Evolutionary conservation across 2,797 vertebrate genomes (phyloP), one percentile per base, ranked within the genome.

Genomic region (Enteromius treurensis): DNA sequence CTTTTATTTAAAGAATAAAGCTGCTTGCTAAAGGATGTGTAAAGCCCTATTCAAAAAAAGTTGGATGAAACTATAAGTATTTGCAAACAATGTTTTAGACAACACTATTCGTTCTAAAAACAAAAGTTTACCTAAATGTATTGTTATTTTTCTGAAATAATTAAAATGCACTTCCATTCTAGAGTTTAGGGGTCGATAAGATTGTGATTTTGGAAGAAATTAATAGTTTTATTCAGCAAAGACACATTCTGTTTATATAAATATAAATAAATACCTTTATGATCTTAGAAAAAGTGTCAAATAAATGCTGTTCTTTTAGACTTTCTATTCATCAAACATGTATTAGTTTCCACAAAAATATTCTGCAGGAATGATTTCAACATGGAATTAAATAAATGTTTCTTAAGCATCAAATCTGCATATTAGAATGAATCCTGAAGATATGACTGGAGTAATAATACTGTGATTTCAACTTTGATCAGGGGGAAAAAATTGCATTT

Each of bases 1-100:
- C 34, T 71, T 80, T 80, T 45, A 55, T 80, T 80, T 80, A 32
- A 37, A 70, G 32, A 21, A 42, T 37, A 42, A 79, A 62, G 29
- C 77, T 79, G 21, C 64, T 53, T 34, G 29, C 21, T 68, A 53
- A 53, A 68, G n/a, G 45, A 2, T 40, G 19, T 17, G 42, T 67
- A 34, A 62, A 78, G 40, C 19, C 60, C 40, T 32, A 4, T 47
- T 32, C 76, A 32, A 15, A 78, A 9, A 45, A 29, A 79, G 32
- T 51, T 32, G 0, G 14, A 23, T 17, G 2, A 10, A 42, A 77
- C 45, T 49, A 10, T 65, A 17, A 23, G 8, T 21, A 64, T 26
- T 79, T 64, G 17, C 26, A 21, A 47, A 32, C 26, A n/a, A n/a
- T 13, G 15, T 32, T 23, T 42, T 42, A 17, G 21, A 17, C 75